Evolutionary conservation across 2,113 vertebrate genomes (phyloP), one percentile per base, ranked within the genome.

Genomic region (Brachypodius melanocephalos): DNA sequence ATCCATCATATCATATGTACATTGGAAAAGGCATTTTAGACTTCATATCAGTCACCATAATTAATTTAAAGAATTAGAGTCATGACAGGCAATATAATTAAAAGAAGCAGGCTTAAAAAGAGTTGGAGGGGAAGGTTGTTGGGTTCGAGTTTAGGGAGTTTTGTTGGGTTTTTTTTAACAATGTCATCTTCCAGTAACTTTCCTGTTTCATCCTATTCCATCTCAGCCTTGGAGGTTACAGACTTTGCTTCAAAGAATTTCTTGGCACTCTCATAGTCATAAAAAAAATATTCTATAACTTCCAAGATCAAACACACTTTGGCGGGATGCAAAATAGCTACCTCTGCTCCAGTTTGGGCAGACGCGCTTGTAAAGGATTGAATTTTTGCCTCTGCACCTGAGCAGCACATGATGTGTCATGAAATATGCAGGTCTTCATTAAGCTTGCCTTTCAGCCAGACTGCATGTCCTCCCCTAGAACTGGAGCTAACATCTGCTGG

Each of bases 271-370:
- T 95, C 75, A 84, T 89, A 97, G 79, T 94, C 96, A 80, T 97
- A 95, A 80, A 97, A 95, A 86, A 97, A 96, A 95, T 94, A 96
- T 89, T 93, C 93, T 80, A 14, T 95, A 95, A 68, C 83, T 96
- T 95, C 85, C 68, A 97, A 91, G 92, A 94, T 97, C 82, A 97
- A 97, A 96, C 82, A 91, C 31, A 90, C 51, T 97, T 92, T 88
- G 84, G 52, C 26, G 6, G 72, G 55, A 97, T 67, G 72, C 69
- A 95, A 96, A 96, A 82, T 8, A 96, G 78, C 71, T 77, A 94
- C 75, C 52, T 95, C 92, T 96, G 88, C 93, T 96, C 86, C 63
- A 95, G 58, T 96, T 76, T 75, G 92, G 69, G 84, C 85, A 97
- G 94, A 95, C 71, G 0, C 1, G 1, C 75, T 93, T 90, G 90